A percentile compares a stretch with the other conserved stretches of the same genome.
Evolutionary conservation across 2,797 vertebrate genomes (phyloP).

Genomic region (Brachyalestes nurse): DNA sequence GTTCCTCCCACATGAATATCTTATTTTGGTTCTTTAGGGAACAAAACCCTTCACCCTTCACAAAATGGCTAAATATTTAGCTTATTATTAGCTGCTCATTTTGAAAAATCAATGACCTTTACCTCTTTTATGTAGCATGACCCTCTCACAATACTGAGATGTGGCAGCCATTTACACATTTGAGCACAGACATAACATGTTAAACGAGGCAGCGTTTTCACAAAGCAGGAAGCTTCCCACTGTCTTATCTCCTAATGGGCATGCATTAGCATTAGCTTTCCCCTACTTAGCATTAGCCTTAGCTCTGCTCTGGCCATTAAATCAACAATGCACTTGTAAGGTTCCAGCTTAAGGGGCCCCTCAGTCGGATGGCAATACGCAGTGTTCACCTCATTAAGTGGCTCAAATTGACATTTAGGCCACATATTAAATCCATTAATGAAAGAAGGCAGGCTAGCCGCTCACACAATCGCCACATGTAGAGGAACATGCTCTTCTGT

Average conservation of each 20-base stretch:
- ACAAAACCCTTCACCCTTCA: no score
- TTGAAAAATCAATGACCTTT: no score
- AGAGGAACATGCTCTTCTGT: conserved; percentile 20
- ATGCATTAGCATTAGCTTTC: conserved; percentile 11
- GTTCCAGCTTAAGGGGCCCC: conserved; percentile 1
- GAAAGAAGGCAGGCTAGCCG: conserved; percentile 5
- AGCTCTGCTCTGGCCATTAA: neutral
- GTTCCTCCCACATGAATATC: no score
- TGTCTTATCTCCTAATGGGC: conserved; percentile 41
- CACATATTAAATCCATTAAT: conserved; percentile 41
- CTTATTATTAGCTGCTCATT: no score
- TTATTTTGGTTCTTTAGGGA: no score
- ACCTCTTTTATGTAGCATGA: no score
- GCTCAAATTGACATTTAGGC: conserved; percentile 22
- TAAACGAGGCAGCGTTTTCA: neutral
- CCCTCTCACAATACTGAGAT: no score
- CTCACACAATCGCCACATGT: conserved; percentile 18
- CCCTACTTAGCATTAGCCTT: neutral
- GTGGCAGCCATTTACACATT: neutral
- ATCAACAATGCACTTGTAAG: conserved; percentile 7
- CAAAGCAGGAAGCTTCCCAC: conserved; percentile 17
- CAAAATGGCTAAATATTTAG: no score
- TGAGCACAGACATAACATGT: neutral
- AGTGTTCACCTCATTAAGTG: conserved; percentile 24
- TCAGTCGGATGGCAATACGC: neutral